These are phyloP conservation scores for Danio rerio DNA, from an alignment of 2,113 vertebrate species.

Conservation along the genomic window GRCz12tu NC_133178.1:42436001-42436500, in stretches of 20 bases:
- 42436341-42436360: not conserved
- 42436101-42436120: not conserved
- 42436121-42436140: not conserved
- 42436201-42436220: not conserved
- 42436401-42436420: no score
- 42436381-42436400: no score
- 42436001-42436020: not conserved
- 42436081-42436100: not conserved
- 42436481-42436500: no score
- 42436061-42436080: not conserved
- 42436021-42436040: constrained; percentile 16
- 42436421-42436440: no score
- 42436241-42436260: no score
- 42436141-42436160: no score
- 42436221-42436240: not conserved
- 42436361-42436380: no score
- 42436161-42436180: no score
- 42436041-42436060: not conserved
- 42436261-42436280: not conserved
- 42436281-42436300: not conserved
- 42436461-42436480: no score
- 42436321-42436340: not conserved
- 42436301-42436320: not conserved
- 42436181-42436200: not conserved
- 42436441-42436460: no score